A percentile compares a stretch with the other conserved stretches of the same genome.
Conservation (phyloP, 2,888 invertebrate genomes). For the Drosophila barbarae region DNA sequence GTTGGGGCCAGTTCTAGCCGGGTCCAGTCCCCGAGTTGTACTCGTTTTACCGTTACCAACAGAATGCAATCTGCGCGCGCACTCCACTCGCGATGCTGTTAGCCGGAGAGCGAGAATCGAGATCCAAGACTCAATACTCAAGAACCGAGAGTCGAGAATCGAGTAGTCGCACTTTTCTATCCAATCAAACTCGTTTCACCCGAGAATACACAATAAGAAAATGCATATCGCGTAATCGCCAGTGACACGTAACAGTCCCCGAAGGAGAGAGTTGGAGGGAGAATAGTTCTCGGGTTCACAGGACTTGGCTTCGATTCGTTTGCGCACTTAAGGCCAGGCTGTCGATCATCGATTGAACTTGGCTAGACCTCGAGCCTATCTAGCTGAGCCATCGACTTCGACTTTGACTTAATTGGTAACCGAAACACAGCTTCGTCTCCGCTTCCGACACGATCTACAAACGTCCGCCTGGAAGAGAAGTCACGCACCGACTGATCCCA, state of each 20-base stretch:
- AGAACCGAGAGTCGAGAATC: neutral
- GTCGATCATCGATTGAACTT: conserved; percentile 53
- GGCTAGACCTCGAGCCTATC: conserved; percentile 58
- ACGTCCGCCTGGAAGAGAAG: conserved; percentile 39
- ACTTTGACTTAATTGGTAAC: conserved; percentile 30
- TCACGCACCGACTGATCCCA: conserved; percentile 63
- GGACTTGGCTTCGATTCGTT: neutral
- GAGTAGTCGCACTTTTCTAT: conserved; percentile 59
- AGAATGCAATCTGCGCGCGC: conserved; percentile 77
- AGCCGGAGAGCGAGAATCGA: conserved; percentile 23
- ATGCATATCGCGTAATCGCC: conserved; percentile 65
- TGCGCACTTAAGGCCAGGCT: conserved; percentile 10
- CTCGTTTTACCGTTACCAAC: conserved; percentile 79
- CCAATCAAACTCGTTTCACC: conserved; percentile 67
- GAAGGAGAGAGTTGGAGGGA: conserved; percentile 13
- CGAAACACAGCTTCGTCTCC: conserved; percentile 7
- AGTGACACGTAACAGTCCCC: conserved; percentile 54
- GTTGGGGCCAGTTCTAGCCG: conserved; percentile 54
- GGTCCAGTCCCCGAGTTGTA: conserved; percentile 55
- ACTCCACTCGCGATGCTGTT: conserved; percentile 65
- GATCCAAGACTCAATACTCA: neutral
- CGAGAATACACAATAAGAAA: conserved; percentile 57
- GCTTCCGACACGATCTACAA: conserved; percentile 3
- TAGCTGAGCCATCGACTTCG: conserved; percentile 58
- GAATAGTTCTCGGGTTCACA: conserved; percentile 1